Evolutionary conservation across 2,888 invertebrate genomes (phyloP).

Genomic region (Mimumesa dahlbomi): DNA sequence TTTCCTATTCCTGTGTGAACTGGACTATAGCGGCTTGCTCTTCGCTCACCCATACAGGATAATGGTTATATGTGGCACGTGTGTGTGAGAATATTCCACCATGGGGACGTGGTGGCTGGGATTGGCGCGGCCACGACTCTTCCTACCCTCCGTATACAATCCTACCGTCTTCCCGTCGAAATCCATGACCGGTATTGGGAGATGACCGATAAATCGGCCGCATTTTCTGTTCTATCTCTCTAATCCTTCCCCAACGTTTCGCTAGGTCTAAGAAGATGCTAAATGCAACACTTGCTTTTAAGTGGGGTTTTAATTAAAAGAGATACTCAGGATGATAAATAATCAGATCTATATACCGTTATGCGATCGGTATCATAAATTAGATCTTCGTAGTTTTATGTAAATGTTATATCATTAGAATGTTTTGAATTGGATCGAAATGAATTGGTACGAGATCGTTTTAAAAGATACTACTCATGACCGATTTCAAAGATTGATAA

Average conservation of each 20-base stretch:
- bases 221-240: conserved; percentile 9
- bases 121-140: conserved; percentile 62
- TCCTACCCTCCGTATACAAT: conserved; percentile 56
- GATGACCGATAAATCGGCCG: conserved; percentile 59
- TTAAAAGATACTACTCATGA: neutral
- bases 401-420: too few relatives aligned
- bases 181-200: conserved; percentile 58
- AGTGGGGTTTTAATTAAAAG: too few relatives aligned
- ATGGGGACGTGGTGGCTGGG: conserved; percentile 58
- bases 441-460: too few relatives aligned
- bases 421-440: too few relatives aligned
- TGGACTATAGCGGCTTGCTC: conserved; percentile 47
- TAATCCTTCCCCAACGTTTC: neutral
- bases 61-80: too few relatives aligned
- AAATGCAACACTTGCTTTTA: too few relatives aligned
- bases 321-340: too few relatives aligned
- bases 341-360: too few relatives aligned
- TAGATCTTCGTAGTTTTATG: too few relatives aligned
- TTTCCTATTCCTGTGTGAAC: conserved; percentile 34
- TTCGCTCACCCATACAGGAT: conserved; percentile 1
- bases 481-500: conserved; percentile 12
- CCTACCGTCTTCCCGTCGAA: conserved; percentile 62
- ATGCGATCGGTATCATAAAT: too few relatives aligned
- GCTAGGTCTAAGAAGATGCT: too few relatives aligned
- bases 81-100: conserved; percentile 11